phyloP scores from a whole-genome alignment of 2,797 vertebrate genomes.

The Gymnocypris eckloni region DNA sequence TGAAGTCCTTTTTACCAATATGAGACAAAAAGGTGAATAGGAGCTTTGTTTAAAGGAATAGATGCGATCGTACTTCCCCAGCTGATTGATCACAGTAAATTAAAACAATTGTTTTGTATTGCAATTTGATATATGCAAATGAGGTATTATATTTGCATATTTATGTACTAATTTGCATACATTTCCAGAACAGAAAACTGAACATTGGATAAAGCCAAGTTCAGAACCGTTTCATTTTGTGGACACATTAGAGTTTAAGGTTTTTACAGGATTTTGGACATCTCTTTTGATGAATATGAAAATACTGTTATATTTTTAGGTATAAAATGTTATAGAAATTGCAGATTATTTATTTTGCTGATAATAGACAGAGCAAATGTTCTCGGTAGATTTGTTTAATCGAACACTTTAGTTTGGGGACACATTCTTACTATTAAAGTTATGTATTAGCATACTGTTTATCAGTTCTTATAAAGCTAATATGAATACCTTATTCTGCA shows the following conservation, averaged over 20 bases:
- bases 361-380: not conserved
- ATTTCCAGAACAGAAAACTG: not conserved
- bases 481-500: not conserved
- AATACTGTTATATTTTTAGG: not conserved
- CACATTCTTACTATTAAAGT: not conserved
- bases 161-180: not conserved
- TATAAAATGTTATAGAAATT: not conserved
- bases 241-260: not conserved
- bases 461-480: not conserved
- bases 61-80: not conserved
- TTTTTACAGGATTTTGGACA: not conserved
- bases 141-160: not conserved
- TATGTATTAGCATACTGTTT: not conserved
- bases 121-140: slow-evolving; percentile 4
- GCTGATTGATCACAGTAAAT: not conserved
- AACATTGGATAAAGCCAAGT: not conserved
- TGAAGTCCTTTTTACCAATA: not conserved
- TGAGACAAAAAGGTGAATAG: not conserved
- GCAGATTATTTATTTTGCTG: not conserved
- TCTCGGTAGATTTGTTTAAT: not conserved
- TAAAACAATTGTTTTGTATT: not conserved
- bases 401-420: not conserved
- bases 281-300: not conserved
- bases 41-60: not conserved
- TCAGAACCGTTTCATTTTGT: not conserved